Base-by-base conservation (phyloP, 2,797 vertebrate genomes). In the Agapornis canus region DNA sequence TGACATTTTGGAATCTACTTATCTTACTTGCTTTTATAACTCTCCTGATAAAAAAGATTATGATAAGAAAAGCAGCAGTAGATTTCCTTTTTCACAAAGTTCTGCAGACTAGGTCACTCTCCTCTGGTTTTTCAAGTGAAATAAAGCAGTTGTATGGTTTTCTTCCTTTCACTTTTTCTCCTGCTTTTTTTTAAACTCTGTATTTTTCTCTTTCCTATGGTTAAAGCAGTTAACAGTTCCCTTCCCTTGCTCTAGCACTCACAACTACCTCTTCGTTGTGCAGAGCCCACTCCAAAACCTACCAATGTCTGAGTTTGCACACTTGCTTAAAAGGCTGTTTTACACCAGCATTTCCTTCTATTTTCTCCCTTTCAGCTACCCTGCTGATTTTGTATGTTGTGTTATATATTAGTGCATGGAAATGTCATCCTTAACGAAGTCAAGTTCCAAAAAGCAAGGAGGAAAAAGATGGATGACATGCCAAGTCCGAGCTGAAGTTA, bases 341-440 rank as follows among this genome's bases (percentile, higher is more conserved):
- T n/a, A 49, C 39, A 73, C 19, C 48, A 75, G 8, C 6, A 86
- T 14, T 54, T 64, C 40, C 29, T 78, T 82, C 54, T 59, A 5
- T 18, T 56, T 7, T 39, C 39, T 59, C 15, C 8, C 13, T 91
- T 63, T 73, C 17, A 48, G 70, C 92, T 85, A 54, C 49, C 66
- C 26, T 76, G 43, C 69, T 49, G 49, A 91, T 69, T 85, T 83
- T 71, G 9, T 45, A 13, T 43, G 18, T 45, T 82, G 23, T 57
- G 39, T 86, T 86, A 56, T 56, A 60, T 68, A 27, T 84, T 59
- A 69, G 39, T 31, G 11, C 57, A 86, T 57, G 43, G 83, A 95
- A 97, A 93, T 86, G 31, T 76, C 89, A 88, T 90, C 17, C 72
- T 70, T 80, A 54, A 69, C 45, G 59, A 95, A 47, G 70, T 51